These are phyloP conservation scores for Nansenia antarctica DNA, from an alignment of 2,113 vertebrate species.

Conservation along the genomic window DNA sequence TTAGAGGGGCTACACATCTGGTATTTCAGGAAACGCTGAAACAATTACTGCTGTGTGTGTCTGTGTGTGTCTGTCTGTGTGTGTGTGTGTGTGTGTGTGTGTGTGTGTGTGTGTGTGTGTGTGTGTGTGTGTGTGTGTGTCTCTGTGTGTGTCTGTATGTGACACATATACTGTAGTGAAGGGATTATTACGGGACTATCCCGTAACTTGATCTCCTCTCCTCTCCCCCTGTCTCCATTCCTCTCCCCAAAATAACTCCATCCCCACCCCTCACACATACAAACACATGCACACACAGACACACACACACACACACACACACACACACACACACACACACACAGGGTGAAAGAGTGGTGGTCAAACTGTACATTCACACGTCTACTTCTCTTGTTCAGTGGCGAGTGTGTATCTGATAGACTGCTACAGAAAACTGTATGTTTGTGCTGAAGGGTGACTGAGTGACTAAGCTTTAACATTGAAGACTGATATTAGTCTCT, in stretches of 20 bases:
- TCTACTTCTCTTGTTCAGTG: not conserved
- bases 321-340: not conserved
- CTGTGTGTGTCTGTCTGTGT: too few relatives aligned
- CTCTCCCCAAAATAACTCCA: not conserved
- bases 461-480: too few relatives aligned
- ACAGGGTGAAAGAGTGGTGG: too few relatives aligned
- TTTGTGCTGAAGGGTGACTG: too few relatives aligned
- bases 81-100: too few relatives aligned
- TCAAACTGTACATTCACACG: not conserved
- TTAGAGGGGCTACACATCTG: too few relatives aligned
- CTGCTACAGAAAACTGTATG: too few relatives aligned
- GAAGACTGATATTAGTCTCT: too few relatives aligned
- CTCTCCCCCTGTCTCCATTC: too few relatives aligned
- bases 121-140: too few relatives aligned
- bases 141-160: not conserved
- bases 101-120: too few relatives aligned
- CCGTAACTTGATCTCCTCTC: not conserved
- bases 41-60: constrained; percentile 60
- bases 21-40: too few relatives aligned
- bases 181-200: not conserved
- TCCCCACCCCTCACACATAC: not conserved
- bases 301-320: not conserved
- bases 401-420: constrained; percentile 30
- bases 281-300: not conserved
- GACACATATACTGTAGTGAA: not conserved